These are phyloP conservation scores for Carpatolechia fugitivella DNA, from an alignment of 2,888 invertebrate species.

Conservation along the genomic window DNA sequence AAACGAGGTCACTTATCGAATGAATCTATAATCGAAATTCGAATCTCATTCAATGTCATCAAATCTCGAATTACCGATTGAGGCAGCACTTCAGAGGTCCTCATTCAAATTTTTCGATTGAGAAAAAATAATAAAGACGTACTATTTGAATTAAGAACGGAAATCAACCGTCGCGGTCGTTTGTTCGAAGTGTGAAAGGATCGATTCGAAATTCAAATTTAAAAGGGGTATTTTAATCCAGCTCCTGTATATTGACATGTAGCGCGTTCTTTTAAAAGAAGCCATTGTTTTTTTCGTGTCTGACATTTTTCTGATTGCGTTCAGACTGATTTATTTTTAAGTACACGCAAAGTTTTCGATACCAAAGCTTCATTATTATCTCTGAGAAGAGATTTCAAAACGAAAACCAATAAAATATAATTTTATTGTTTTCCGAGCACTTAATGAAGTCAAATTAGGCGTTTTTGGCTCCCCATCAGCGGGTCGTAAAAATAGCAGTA, in stretches of 20 bases:
- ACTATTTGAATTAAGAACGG: constrained; percentile 75
- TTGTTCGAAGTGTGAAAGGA: constrained; percentile 77
- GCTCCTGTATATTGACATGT: constrained; percentile 65
- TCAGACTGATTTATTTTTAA: neutral
- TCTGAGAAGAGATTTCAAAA: constrained; percentile 26
- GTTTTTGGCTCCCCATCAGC: constrained; percentile 66
- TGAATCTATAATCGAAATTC: constrained; percentile 72
- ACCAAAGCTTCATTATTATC: neutral
- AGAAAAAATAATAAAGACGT: constrained; percentile 63
- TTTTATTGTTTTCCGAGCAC: constrained; percentile 66
- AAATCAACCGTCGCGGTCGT: constrained; percentile 73
- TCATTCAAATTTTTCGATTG: constrained; percentile 51
- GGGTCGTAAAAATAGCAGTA: constrained; percentile 66
- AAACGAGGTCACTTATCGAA: constrained; percentile 77
- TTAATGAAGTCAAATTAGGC: constrained; percentile 73
- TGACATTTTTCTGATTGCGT: constrained; percentile 7
- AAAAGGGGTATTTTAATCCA: constrained; percentile 55
- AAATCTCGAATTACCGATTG: constrained; percentile 62
- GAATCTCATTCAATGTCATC: constrained; percentile 58
- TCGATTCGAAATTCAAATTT: constrained; percentile 60
- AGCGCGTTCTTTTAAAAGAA: constrained; percentile 22
- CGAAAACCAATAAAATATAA: constrained; percentile 54
- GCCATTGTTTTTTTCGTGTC: constrained; percentile 4
- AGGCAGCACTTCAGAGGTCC: constrained; percentile 47
- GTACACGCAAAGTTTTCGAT: neutral